A percentile compares a stretch with the other conserved stretches of the same genome.
Conservation (phyloP, 1,140 invertebrate genomes). For the Globodera rostochiensis region DNA sequence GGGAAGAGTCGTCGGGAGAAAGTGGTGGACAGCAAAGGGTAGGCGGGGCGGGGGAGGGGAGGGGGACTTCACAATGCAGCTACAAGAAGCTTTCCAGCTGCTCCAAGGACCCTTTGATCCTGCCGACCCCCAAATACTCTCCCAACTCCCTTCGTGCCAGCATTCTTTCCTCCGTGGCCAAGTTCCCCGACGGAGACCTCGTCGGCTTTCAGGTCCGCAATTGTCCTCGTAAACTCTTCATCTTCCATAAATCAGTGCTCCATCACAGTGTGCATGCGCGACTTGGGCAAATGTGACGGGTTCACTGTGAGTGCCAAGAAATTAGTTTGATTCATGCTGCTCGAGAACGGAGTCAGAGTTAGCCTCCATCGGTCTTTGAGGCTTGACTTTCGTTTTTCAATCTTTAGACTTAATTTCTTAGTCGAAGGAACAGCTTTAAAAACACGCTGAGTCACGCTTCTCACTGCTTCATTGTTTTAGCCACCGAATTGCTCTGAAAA, state of each 20-base stretch:
- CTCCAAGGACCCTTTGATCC: constrained; percentile 36
- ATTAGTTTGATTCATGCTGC: not conserved
- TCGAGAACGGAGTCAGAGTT: too few species aligned
- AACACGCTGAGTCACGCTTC: too few species aligned
- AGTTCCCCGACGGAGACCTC: constrained; percentile 46
- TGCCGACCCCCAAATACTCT: constrained; percentile 41
- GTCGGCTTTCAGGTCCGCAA: constrained; percentile 36
- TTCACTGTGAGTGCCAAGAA: constrained; percentile 30
- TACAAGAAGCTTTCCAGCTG: constrained; percentile 21
- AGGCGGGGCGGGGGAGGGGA: not conserved
- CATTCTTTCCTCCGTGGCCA: constrained; percentile 34
- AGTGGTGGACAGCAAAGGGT: constrained; percentile 36
- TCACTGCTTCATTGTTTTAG: not conserved
- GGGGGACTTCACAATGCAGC: not conserved
- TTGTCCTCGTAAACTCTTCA: not conserved
- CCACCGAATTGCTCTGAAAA: constrained; percentile 25
- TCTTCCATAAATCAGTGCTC: constrained; percentile 22
- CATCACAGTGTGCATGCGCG: constrained; percentile 40
- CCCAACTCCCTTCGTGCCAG: constrained; percentile 29
- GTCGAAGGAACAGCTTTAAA: too few species aligned
- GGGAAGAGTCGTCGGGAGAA: constrained; percentile 25
- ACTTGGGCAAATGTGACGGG: constrained; percentile 33
- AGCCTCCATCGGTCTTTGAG: not conserved
- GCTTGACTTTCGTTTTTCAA: not conserved
- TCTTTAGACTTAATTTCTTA: too few species aligned